Base-by-base conservation (phyloP, 1,140 invertebrate species). In the Aphis gossypii region DNA sequence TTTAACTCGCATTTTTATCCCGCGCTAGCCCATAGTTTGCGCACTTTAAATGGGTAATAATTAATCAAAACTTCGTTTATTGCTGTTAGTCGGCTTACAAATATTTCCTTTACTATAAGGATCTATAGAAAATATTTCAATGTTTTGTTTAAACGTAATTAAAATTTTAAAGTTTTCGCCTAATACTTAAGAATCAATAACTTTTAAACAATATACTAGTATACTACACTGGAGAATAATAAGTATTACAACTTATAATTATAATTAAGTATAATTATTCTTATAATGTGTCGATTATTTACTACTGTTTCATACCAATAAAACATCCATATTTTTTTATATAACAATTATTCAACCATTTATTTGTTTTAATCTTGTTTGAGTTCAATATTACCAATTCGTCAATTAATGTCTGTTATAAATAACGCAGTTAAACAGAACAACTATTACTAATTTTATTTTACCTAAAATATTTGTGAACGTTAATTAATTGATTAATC, bases 51-150 rank as follows among this genome's bases (percentile, higher is more conserved):
- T 14, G 1, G 35, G 21, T 30, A 14, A 89, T 54, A 89, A 89
- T 89, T 56, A 56, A 56, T 89, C 51, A 89, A 56, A 56, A 89
- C n/a, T 41, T 38, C 11, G 87, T 88, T 87, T 48, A 20, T 20
- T 35, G 46, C 46, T 87, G 41, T 87, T 51, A 30, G 14, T 9
- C n/a, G n/a, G 51, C 35, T 3, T 54, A 54, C 41, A 54, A 89
- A 89, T 54, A 54, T 89, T 89, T 2, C 2, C 2, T 51, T 51
- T 18, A 51, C 48, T 51, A 46, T 51, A 51, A 18, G 2, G 14
- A 2, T 2, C 4, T 38, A 23, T 54, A 48, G n/a, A 6, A 6
- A 38, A 35, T n/a, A n/a, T 89, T 46, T 89, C 7, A 9, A 3
- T 54, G n/a, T 51, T 46, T n/a, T 30, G 30, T 88, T 11, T 23